These are phyloP conservation scores for Teinopalpus imperialis DNA, from an alignment of 2,888 invertebrate genomes.

Conservation along the genomic window DNA sequence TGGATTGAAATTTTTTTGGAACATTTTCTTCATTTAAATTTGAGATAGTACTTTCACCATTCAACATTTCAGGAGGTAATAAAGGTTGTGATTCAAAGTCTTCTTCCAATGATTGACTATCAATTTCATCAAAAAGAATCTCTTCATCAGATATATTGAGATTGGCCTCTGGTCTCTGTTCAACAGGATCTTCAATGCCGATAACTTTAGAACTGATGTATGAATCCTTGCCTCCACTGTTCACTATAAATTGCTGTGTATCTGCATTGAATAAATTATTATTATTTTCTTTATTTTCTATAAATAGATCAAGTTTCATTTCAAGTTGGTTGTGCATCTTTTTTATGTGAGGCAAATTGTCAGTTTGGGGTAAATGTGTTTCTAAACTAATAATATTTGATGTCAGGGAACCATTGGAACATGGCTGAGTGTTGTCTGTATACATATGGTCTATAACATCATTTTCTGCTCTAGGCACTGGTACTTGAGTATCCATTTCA, in stretches of 20 bases:
- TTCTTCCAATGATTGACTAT: conserved; percentile 43
- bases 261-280: conserved; percentile 39
- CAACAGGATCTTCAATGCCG: conserved; percentile 27
- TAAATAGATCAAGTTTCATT: conserved; percentile 49
- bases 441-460: conserved; percentile 48
- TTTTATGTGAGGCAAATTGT: conserved; percentile 46
- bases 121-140: conserved; percentile 59
- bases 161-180: conserved; percentile 30
- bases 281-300: conserved; percentile 50
- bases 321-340: conserved; percentile 52
- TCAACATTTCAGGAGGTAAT: conserved; percentile 40
- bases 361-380: conserved; percentile 36
- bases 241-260: conserved; percentile 29
- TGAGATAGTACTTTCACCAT: conserved; percentile 5
- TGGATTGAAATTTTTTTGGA: too few relatives aligned
- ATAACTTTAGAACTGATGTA: too few relatives aligned
- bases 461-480: conserved; percentile 32
- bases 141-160: conserved; percentile 52
- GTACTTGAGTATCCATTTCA: conserved; percentile 56
- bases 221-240: neutral
- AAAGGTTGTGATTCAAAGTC: conserved; percentile 59
- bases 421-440: conserved; percentile 45
- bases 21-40: conserved; percentile 13
- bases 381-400: conserved; percentile 31
- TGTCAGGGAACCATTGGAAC: conserved; percentile 19